Conservation (phyloP, 2,888 invertebrate species). For the Meteorus colon region DNA sequence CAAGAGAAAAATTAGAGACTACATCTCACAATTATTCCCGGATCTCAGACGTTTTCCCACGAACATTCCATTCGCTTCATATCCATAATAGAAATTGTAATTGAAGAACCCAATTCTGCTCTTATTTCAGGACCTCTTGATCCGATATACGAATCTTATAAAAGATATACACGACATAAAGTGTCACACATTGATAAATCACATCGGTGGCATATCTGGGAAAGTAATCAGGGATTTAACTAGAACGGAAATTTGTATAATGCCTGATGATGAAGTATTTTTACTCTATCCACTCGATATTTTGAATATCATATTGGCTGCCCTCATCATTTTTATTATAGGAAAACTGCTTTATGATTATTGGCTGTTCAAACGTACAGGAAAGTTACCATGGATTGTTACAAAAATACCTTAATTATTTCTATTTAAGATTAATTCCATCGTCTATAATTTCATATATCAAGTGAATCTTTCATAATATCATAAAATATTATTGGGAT, state of each 20-base stretch:
- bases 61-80: no score
- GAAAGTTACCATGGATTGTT: constrained; percentile 88
- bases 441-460: no score
- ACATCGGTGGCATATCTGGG: constrained; percentile 78
- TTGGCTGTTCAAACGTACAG: constrained; percentile 85
- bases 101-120: neutral
- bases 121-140: constrained; percentile 72
- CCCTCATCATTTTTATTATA: constrained; percentile 82
- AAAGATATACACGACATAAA: constrained; percentile 81
- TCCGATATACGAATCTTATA: constrained; percentile 80
- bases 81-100: no score
- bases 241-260: constrained; percentile 80
- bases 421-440: neutral
- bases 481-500: no score
- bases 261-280: constrained; percentile 65
- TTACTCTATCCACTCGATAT: constrained; percentile 83
- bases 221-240: constrained; percentile 82
- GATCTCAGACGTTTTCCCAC: no score
- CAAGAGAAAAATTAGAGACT: no score
- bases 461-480: no score
- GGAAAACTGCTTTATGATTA: constrained; percentile 88
- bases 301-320: constrained; percentile 81
- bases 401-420: constrained; percentile 81
- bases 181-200: constrained; percentile 76
- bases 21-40: no score